Evolutionary conservation across 53 echinoderm and acorn worm species (phyloP).

Genomic region (Zoroaster sp.): DNA sequence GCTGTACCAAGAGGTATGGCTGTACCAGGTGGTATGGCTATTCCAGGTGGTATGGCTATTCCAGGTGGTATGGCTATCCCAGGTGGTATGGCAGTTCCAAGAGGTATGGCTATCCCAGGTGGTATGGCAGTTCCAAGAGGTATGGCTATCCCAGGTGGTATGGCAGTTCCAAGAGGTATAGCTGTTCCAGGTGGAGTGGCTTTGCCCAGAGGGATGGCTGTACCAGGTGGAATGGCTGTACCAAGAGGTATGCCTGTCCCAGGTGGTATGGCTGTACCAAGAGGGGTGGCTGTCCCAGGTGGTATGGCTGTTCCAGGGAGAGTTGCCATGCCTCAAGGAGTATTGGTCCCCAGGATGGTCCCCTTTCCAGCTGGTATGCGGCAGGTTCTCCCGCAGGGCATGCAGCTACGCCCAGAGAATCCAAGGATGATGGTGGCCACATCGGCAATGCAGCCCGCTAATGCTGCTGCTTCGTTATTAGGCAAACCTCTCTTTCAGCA

Average conservation of each 20-base stretch:
- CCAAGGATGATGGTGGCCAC: not conserved
- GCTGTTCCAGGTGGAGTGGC: conserved; percentile 30
- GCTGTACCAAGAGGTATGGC: not conserved
- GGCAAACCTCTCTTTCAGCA: conserved; percentile 55
- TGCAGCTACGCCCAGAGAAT: not conserved
- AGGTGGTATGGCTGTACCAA: not conserved
- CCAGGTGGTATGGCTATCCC: not conserved
- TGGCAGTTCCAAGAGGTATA: not conserved
- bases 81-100: not conserved
- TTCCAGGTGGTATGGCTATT: not conserved
- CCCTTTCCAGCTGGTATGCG: not conserved
- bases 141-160: not conserved
- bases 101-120: not conserved
- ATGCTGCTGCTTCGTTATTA: conserved; percentile 48
- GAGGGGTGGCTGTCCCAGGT: conserved; percentile 10
- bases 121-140: not conserved
- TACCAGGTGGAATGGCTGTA: conserved; percentile 4
- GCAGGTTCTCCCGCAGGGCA: not conserved
- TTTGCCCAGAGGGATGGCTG: conserved; percentile 3
- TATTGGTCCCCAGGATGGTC: conserved; percentile 28
- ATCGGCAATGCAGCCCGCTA: conserved; percentile 19
- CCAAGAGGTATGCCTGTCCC: not conserved
- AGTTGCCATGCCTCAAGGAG: not conserved
- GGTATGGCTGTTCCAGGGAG: conserved; percentile 36
- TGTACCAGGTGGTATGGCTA: not conserved